Evolutionary conservation across 1,140 invertebrate species (phyloP), one percentile per base, ranked within the genome.

Genomic region (Ectropis grisescens): DNA sequence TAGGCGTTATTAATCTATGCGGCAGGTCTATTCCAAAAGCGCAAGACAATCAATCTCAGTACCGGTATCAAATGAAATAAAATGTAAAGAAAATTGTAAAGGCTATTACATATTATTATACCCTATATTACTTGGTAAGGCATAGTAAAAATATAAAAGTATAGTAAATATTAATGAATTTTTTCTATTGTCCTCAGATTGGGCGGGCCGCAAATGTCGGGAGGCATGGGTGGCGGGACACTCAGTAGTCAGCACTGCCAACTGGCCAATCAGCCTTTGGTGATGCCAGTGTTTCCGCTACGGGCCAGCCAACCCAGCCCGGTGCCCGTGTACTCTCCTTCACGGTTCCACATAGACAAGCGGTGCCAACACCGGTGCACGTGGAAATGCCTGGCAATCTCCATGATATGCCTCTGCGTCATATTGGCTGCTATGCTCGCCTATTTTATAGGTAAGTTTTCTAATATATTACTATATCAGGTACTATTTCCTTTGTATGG

Each of bases 311-410:
- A 87, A 58, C 87, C 88, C 37, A 86, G 89, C 44, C 86, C 88
- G 32, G 87, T 89, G 50, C 88, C 90, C 29, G 88, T 92, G 58
- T 91, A 94, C 85, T 94, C 93, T 45, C 92, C 92, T 60, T 94
- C 95, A 46, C 90, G 94, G 66, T 95, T 96, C 85, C 92, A 94
- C 84, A 93, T 96, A 84, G 93, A 95, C 83, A 96, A 96, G 81
- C 88, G 93, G 41, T 94, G 93, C 80, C 92, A 93, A 61, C 92
- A 95, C 64, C 86, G 92, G 42, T 97, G 94, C 86, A 95, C 93
- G 58, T 98, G 96, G 96, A 95, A 95, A 82, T 97, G 94, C 82
- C 90, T 93, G 66, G 93, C 93, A 68, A 93, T 97, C 75, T 89
- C 91, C 45, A 90, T 97, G 79, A 95, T 97, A 66, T 87, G 96